Base-by-base conservation (phyloP, 2,113 vertebrate species). In the Dicaeum eximium region DNA sequence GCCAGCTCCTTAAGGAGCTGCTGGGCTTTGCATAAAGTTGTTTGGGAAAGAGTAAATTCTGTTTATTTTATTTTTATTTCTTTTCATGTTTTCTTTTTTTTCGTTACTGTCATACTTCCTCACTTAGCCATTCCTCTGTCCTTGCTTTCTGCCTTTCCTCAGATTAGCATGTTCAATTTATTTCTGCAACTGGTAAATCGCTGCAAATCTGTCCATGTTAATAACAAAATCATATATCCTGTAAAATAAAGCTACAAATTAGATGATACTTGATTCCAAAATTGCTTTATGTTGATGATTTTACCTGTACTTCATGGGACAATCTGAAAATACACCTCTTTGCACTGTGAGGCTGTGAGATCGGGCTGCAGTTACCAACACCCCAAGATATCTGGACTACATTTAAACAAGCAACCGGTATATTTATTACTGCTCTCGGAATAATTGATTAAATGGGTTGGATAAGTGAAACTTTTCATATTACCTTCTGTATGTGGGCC, bases 161-260 rank as follows among this genome's bases (percentile, higher is more conserved):
- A 95, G 84, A 88, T 81, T 95, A 94, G 85, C 70, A 5, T 38
- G 82, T 90, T 96, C 66, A 60, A 19, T 90, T 95, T 89, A 64
- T 93, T 96, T 96, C 94, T 97, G 95, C 97, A 95, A 70, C 96
- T 97, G 96, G 95, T 97, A 95, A 97, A 97, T 95, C 35, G 60
- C 92, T 93, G 37, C 91, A 80, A 83, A 94, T 94, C 93, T 94
- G 47, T 64, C 51, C 11, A 2, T 73, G 57, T 79, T 92, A 38
- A 66, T 90, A 92, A 95, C 64, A 74, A 96, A 85, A 60, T 77
- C 60, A 20, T 61, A 37, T 89, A 91, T 95, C 85, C 95, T 62
- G 15, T 53, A 13, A 86, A 95, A 88, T 66, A 93, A 73, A 90
- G 80, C 67, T 66, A 75, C 45, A 93, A 42, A 77, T 57, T 33